These are phyloP conservation scores for Cotesia chilonis DNA, from an alignment of 1,140 invertebrate genomes.

Conservation along the genomic window DNA sequence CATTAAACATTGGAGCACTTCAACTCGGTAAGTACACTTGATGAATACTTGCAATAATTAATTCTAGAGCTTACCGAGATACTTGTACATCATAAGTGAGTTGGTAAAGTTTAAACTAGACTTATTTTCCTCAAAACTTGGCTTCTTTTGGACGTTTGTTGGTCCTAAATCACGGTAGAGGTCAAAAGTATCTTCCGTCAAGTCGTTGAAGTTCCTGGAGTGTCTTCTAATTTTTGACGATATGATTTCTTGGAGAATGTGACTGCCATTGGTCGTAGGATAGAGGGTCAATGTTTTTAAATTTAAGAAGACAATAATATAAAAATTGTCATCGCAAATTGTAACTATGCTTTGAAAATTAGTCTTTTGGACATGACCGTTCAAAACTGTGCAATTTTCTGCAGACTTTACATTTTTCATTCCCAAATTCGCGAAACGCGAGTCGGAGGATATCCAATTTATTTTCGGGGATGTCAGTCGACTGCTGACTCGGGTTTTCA, in stretches of 20 bases:
- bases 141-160: too few relatives aligned
- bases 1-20: too few relatives aligned
- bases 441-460: conserved; percentile 25
- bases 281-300: conserved; percentile 58
- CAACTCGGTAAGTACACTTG: too few relatives aligned
- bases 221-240: conserved; percentile 3
- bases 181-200: too few relatives aligned
- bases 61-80: neutral
- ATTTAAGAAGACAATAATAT: conserved; percentile 56
- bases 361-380: conserved; percentile 43
- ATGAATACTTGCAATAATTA: neutral
- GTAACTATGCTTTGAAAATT: conserved; percentile 56
- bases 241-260: conserved; percentile 47
- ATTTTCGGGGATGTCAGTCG: conserved; percentile 35
- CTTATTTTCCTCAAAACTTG: too few relatives aligned
- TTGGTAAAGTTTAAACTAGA: too few relatives aligned
- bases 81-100: too few relatives aligned
- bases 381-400: conserved; percentile 43
- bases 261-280: conserved; percentile 48
- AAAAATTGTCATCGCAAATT: conserved; percentile 57
- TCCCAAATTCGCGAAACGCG: neutral
- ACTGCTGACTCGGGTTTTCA: conserved; percentile 44
- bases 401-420: neutral
- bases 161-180: too few relatives aligned
- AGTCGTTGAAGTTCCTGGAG: too few relatives aligned